Base-by-base conservation (phyloP, 2,888 invertebrate genomes). In the Nyleta sp. region DNA sequence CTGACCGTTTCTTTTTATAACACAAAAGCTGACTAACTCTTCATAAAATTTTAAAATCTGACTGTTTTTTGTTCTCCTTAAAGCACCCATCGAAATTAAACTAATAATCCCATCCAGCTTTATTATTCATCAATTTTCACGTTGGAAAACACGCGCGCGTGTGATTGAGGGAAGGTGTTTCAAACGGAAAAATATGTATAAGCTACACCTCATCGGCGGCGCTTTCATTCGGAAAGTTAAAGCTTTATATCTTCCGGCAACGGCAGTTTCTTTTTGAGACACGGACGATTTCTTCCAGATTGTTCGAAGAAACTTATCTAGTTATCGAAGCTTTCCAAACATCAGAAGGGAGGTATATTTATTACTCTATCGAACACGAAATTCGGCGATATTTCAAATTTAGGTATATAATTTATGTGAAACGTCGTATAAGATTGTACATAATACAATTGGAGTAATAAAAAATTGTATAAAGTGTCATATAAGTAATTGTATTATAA, bases 161-260 rank as follows among this genome's bases (percentile, higher is more conserved):
- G 31, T 40, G 64, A 57, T 59, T 20, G 57, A 18, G 31, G n/a
- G 18, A 35, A 60, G 44, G 55, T 42, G 55, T 67, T 67, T 60
- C 17, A 40, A 60, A 72, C 60, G 60, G 52, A 64, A 67, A 71
- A 72, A 77, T 72, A 71, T 77, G 71, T 72, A 72, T 77, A 77
- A 77, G 77, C 60, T 60, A 72, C 77, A 72, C 50, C 71, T 72
- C 71, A 78, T 78, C 77, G 68, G 55, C 62, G 38, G 57, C 59
- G 67, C 72, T 62, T 67, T 62, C 72, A 72, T 55, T 78, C 67
- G 72, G 77, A 78, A 78, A 78, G 77, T 78, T 72, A 67, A 68
- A 68, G 77, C 77, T 78, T 72, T 78, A 72, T 72, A 78, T 78
- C 77, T 78, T 77, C 72, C 77, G 67, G 53, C 77, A 78, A 68